Base-by-base conservation (phyloP, 2,888 invertebrate species). In the Drosophila crucigera region DNA sequence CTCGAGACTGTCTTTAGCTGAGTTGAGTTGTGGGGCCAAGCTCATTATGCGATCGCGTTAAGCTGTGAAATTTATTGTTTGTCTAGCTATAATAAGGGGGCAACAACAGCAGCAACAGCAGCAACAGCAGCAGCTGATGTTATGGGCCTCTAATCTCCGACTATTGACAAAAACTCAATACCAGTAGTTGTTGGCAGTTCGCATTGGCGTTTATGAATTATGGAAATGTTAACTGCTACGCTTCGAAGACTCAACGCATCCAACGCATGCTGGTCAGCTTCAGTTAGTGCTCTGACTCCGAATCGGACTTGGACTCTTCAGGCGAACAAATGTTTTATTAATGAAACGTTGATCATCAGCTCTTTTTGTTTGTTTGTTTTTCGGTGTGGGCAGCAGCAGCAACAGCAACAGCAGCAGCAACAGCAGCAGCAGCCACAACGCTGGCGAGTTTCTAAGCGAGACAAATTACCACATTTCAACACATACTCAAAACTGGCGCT, bases 31-130 rank as follows among this genome's bases (percentile, higher is more conserved):
- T 37, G 64, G 73, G 69, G 53, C 47, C 55, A 82, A 82, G 83
- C 88, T 91, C 88, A 91, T 92, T 92, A 91, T 92, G 80, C 90
- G 88, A 91, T 92, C 89, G 92, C 92, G 92, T 92, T 91, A 91
- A 92, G 91, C 92, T 92, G 92, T 92, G 92, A 92, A 92, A 91
- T 91, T 86, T 81, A 82, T 84, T 91, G 91, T 90, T 90, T 91
- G 82, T 65, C 74, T 72, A 78, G 73, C 71, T 75, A 77, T 76
- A 72, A 89, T 84, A 86, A 72, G 68, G 76, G 66, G 76, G 49
- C 54, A 55, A 14, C 11, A 50, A 6, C 56, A 39, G 37, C n/a
- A 50, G 68, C 56, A 47, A 28, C 50, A 54, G 14, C 35, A 66
- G 49, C 56, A 43, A 41, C 28, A 58, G 37, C 52, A 43, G 55